Evolutionary conservation across 2,797 vertebrate species (phyloP).

Genomic region (Thripadectes ignobilis): DNA sequence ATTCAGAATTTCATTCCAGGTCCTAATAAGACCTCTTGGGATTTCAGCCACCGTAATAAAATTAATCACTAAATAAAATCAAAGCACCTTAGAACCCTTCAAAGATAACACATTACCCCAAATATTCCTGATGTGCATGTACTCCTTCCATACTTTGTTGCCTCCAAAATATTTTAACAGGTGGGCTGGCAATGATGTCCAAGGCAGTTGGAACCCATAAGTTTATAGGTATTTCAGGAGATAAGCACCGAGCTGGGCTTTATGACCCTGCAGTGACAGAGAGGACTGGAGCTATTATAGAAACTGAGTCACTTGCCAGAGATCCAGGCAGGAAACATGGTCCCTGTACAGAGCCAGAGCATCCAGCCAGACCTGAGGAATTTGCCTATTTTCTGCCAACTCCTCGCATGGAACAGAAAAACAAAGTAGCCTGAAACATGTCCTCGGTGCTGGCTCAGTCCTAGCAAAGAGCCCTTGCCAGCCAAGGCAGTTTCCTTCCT

Average conservation of each 20-base stretch:
- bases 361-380: conserved; percentile 32
- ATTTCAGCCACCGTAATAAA: not conserved
- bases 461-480: not conserved
- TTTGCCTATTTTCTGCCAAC: conserved; percentile 48
- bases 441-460: not conserved
- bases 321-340: conserved; percentile 42
- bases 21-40: not conserved
- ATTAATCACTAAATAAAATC: not conserved
- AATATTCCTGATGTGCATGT: not conserved
- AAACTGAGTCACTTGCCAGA: not conserved
- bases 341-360: not conserved
- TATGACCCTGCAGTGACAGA: not conserved
- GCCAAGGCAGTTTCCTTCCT: not conserved
- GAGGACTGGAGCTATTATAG: not conserved
- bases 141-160: not conserved
- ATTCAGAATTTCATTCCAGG: not conserved
- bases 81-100: not conserved
- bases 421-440: not conserved
- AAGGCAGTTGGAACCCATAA: not conserved
- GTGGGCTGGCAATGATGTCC: not conserved
- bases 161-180: conserved; percentile 36
- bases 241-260: not conserved
- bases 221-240: not conserved
- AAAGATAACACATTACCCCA: not conserved
- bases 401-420: conserved; percentile 36